Base-by-base conservation (phyloP, 2,888 invertebrate genomes). In the Acanthosepion pharaonis region DNA sequence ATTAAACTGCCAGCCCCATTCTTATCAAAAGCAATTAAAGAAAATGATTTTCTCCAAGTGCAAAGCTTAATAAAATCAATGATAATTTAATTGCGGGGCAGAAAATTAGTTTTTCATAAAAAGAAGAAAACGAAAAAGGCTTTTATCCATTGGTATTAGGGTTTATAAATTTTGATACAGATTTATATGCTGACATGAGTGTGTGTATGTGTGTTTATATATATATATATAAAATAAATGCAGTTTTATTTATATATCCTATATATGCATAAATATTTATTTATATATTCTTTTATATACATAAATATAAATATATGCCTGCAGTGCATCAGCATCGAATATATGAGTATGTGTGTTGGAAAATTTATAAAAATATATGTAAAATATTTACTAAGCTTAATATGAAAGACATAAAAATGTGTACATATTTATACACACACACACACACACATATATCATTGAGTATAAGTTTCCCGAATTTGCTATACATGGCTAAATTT, bases 61-160 rank as follows among this genome's bases (percentile, higher is more conserved):
- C 78, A 78, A 78, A 78, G 78, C 78, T 78, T 78, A 78, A 78
- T n/a, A 78, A 78, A 78, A 78, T 78, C 78, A 78, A 78, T 78
- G 78, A 78, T 78, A 78, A 78, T 78, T 78, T 78, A 78, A 78
- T 78, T 78, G 78, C 78, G 9, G n/a, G 78, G n/a, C n/a, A 78
- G 78, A 78, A 78, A 78, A 78, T 78, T 78, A 78, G 78, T n/a
- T 78, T 78, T 78, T 33, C n/a, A 78, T 11, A n/a, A 78, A 78
- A 78, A 78, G n/a, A 15, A 78, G 23, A 6, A 20, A 23, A 23
- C 6, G 25, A n/a, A 78, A 11, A 15, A n/a, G 33, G n/a, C 15
- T 78, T 78, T 78, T n/a, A 78, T n/a, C 33, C n/a, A n/a, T n/a
- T 18, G 15, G 11, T n/a, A 11, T 11, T 33, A 33, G n/a, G 78